Evolutionary conservation across 2,888 invertebrate genomes (phyloP), one percentile per base, ranked within the genome.

Genomic region (Melangyna quadrimaculata): DNA sequence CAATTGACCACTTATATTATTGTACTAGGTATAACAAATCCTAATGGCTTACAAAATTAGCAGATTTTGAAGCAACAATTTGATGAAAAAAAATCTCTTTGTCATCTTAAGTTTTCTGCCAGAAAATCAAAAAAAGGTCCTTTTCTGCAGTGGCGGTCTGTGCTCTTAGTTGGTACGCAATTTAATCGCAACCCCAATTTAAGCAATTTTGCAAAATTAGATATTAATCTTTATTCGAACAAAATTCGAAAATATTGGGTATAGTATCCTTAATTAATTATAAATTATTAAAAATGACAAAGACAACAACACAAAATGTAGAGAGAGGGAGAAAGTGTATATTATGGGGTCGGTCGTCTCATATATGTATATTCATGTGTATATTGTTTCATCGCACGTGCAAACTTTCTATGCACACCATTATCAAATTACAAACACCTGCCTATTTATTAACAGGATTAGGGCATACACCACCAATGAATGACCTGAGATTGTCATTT

Each of bases 401-500:
- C 67, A 77, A 27, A 51, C 27, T 70, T 59, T 35, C 53, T 73
- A n/a, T 53, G 12, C 63, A 53, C 79, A 71, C 75, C 75, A 67
- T 75, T 80, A 84, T 75, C 67, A 71, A 77, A 80, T 84, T 80
- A 80, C 84, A 29, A 75, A 84, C 84, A 80, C 80, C 75, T 84
- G 48, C 45, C 40, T 27, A 67, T 27, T 14, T n/a, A n/a, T 19
- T 43, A 55, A 24, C 10, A 27, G 43, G 43, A 45, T 19, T n/a
- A 27, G 19, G 24, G 8, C 17, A 40, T 2, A 72, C 27, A 73
- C 40, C 48, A 74, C 32, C 27, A 35, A 40, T 74, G 65, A 35
- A 40, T 74, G 65, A 65, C 51, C 72, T 78, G 65, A 45, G 63
- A 22, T 72, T 45, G 43, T 35, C 77, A 89, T 90, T 90, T 90